Evolutionary conservation across 2,888 invertebrate genomes (phyloP).

Genomic region (Chrysolina oricalcia): DNA sequence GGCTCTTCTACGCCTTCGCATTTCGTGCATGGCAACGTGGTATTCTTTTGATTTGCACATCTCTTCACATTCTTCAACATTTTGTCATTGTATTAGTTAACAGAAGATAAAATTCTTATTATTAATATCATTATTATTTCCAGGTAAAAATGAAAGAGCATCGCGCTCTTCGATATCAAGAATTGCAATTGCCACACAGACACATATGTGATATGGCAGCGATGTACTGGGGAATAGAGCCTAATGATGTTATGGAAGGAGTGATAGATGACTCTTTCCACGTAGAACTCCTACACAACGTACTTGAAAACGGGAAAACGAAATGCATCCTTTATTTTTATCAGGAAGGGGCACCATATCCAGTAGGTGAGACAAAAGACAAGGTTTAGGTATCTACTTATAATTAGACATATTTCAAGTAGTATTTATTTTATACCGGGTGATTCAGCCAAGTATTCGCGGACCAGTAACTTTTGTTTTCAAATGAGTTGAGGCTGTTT

Average conservation of each 20-base stretch:
- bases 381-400: too few relatives aligned
- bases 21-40: too few relatives aligned
- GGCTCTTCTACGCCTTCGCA: too few relatives aligned
- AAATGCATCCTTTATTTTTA: constrained; percentile 79
- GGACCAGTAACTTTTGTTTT: too few relatives aligned
- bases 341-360: constrained; percentile 78
- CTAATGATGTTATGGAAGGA: constrained; percentile 79
- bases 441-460: too few relatives aligned
- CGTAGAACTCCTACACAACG: constrained; percentile 77
- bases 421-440: too few relatives aligned
- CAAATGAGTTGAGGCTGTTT: too few relatives aligned
- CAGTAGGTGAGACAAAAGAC: constrained; percentile 74
- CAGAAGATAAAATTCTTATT: too few relatives aligned
- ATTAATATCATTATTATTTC: constrained; percentile 22
- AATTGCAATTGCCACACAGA: constrained; percentile 75
- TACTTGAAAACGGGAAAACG: constrained; percentile 75
- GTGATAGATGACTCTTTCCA: constrained; percentile 80
- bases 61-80: not conserved
- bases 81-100: not conserved
- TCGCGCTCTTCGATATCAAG: constrained; percentile 71
- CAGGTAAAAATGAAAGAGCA: constrained; percentile 79
- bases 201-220: constrained; percentile 81
- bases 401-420: too few relatives aligned
- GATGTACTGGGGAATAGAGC: constrained; percentile 73
- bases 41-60: too few relatives aligned